A percentile compares a stretch with the other conserved stretches of the same genome.
These are phyloP conservation scores for Nycteola revayana DNA, from an alignment of 2,888 invertebrate genomes.

Conservation along the genomic window DNA sequence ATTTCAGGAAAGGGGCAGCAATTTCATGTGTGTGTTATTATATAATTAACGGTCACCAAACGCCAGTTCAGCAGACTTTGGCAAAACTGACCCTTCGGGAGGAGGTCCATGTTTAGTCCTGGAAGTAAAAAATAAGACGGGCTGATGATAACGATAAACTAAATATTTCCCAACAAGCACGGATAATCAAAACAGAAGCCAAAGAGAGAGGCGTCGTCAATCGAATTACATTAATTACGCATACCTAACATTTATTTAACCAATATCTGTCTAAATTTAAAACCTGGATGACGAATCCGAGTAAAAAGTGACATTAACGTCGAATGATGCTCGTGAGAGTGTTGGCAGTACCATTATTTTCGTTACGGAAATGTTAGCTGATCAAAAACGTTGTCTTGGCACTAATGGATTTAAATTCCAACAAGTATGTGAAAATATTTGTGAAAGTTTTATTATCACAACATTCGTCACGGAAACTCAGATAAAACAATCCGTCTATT, in stretches of 20 bases:
- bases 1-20: too few relatives aligned
- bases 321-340: slow-evolving; percentile 23
- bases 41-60: too few relatives aligned
- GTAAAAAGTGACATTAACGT: slow-evolving; percentile 23
- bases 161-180: too few relatives aligned
- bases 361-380: slow-evolving; percentile 22
- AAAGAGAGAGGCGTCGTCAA: too few relatives aligned
- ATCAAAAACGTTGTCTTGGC: slow-evolving; percentile 30
- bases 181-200: too few relatives aligned
- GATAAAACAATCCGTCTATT: slow-evolving; percentile 28
- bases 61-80: too few relatives aligned
- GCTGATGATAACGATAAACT: too few relatives aligned
- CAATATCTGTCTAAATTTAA: neutral
- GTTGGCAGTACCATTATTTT: slow-evolving; percentile 24
- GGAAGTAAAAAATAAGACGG: too few relatives aligned
- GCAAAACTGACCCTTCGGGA: too few relatives aligned
- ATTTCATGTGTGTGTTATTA: too few relatives aligned
- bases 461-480: slow-evolving; percentile 26
- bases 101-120: too few relatives aligned
- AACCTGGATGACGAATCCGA: slow-evolving; percentile 6
- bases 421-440: slow-evolving; percentile 34
- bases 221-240: neutral
- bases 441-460: slow-evolving; percentile 29
- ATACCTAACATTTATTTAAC: slow-evolving; percentile 13
- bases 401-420: slow-evolving; percentile 35